Conservation (phyloP, 2,113 vertebrate genomes). For the Leptocoma aspasia region DNA sequence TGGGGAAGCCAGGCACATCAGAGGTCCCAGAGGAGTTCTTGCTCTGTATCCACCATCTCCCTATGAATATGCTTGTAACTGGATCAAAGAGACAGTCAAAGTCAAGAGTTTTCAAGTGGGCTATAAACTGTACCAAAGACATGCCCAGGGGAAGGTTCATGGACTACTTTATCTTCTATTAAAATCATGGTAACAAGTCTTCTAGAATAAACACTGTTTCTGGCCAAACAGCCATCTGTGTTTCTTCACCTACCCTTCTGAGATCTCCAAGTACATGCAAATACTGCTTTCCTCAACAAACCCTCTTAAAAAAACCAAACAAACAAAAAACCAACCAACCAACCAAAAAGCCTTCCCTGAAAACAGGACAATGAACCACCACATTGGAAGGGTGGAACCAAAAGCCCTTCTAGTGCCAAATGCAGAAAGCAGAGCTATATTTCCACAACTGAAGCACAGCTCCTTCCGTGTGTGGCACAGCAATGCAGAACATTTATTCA, state of each 20-base stretch:
- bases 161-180: not conserved
- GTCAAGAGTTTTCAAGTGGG: not conserved
- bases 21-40: not conserved
- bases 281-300: not conserved
- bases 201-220: conserved; percentile 22
- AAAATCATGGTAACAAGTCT: not conserved
- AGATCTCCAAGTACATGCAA: not conserved
- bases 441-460: not conserved
- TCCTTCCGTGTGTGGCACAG: not conserved
- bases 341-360: not conserved
- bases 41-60: not conserved
- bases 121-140: not conserved
- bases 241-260: not conserved
- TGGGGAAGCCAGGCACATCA: not conserved
- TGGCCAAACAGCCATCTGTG: conserved; percentile 34
- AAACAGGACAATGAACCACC: not conserved
- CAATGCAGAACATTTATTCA: not conserved
- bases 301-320: not conserved
- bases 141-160: not conserved
- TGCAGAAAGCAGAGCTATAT: not conserved
- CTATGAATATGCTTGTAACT: not conserved
- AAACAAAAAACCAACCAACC: not conserved
- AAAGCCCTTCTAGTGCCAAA: not conserved
- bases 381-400: not conserved
- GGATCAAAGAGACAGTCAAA: not conserved